phyloP scores from a whole-genome alignment of 53 echinoderm and acorn worm genomes.

The Actinopyga echinites region DNA sequence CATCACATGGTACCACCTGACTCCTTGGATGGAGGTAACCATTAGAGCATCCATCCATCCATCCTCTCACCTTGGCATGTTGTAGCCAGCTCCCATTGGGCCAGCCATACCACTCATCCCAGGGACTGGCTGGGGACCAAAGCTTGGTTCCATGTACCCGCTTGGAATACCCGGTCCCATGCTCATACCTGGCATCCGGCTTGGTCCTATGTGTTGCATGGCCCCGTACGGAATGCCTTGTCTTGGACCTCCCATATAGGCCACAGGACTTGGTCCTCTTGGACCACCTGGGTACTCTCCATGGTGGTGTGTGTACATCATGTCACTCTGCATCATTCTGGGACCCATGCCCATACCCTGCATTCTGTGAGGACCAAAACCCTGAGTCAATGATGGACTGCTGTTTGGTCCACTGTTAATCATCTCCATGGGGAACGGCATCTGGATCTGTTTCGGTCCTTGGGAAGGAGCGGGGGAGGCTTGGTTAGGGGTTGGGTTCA shows the following conservation, averaged over 20 bases:
- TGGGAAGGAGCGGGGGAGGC: slow-evolving; percentile 58
- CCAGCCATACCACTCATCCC: slow-evolving; percentile 66
- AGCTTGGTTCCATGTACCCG: slow-evolving; percentile 64
- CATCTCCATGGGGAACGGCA: slow-evolving; percentile 97
- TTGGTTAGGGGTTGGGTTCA: slow-evolving; percentile 71
- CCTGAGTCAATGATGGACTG: slow-evolving; percentile 71
- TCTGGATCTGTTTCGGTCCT: slow-evolving; percentile 97
- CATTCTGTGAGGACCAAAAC: slow-evolving; percentile 71
- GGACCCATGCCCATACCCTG: slow-evolving; percentile 61
- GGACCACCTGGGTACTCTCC: slow-evolving; percentile 47
- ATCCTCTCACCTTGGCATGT: slow-evolving; percentile 59
- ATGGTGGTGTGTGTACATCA: slow-evolving; percentile 67
- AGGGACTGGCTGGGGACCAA: slow-evolving; percentile 60
- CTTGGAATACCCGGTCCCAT: slow-evolving; percentile 61
- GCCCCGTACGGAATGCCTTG: slow-evolving; percentile 54
- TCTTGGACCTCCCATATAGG: slow-evolving; percentile 73
- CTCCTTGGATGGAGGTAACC: too few relatives aligned
- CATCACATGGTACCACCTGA: too few relatives aligned
- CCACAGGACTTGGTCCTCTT: slow-evolving; percentile 55
- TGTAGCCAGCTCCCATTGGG: slow-evolving; percentile 72
- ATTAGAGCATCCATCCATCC: too few relatives aligned
- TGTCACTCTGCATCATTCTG: slow-evolving; percentile 72
- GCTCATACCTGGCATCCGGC: slow-evolving; percentile 60
- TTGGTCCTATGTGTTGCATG: slow-evolving; percentile 47
- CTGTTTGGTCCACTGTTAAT: slow-evolving; percentile 74